Evolutionary conservation across 2,113 vertebrate genomes (phyloP), one percentile per base, ranked within the genome.

Genomic region (Eulemur macaco): DNA sequence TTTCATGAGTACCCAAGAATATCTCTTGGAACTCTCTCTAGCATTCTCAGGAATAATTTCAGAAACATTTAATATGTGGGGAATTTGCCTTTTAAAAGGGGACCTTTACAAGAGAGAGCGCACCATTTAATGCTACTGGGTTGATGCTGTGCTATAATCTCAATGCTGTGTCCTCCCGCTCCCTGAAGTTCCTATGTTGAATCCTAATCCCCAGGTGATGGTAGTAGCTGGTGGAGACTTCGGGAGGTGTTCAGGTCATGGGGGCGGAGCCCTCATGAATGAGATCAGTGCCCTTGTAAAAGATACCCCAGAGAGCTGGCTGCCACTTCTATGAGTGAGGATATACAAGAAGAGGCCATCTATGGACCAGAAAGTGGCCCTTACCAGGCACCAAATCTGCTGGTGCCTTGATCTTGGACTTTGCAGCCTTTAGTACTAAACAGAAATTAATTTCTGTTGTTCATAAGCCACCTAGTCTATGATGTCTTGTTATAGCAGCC

Each of bases 61-160:
- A 81, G 77, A 85, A 95, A 69, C 31, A 42, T 18, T 86, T 83
- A 92, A n/a, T 39, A 68, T 63, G 29, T 39, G 39, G 12, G 21
- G 31, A 42, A 39, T 81, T 96, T 88, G 58, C n/a, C 42, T 95
- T 74, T 93, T 90, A 45, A 90, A 73, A 78, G 34, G 60, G 34
- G 78, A 85, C 25, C 54, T 21, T 31, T 7, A 20, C 0, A 3
- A 83, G 20, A 50, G 52, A 42, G 4, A 81, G n/a, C 45, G 27
- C 3, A 45, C 25, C 1, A 11, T 64, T 82, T 92, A 89, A 50
- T 20, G 45, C 17, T n/a, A 2, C 3, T 47, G n/a, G 77, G 54
- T 66, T 95, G 58, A 63, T 90, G 11, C 29, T 27, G 14, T 37
- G 31, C 6, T 42, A 8, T 20, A 11, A 20, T 77, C 27, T 54